Evolutionary conservation across 2,888 invertebrate species (phyloP).

Genomic region (Lathronympha strigana): DNA sequence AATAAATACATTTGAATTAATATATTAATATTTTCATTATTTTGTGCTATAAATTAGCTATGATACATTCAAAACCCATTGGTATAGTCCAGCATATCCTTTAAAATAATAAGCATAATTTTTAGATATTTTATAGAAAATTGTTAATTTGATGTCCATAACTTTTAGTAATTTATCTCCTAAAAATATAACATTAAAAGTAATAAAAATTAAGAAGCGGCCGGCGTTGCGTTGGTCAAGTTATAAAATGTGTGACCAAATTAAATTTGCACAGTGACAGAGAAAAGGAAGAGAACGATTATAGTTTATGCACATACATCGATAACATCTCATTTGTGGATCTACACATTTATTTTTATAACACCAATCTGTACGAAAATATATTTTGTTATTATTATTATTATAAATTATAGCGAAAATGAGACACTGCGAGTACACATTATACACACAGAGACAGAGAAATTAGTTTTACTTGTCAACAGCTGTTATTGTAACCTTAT

Average conservation of each 20-base stretch:
- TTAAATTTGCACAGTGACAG: background rate
- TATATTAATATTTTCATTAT: too few species aligned
- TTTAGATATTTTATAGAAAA: too few species aligned
- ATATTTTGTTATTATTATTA: slow-evolving; percentile 8
- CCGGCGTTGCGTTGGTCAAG: too few species aligned
- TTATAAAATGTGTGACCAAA: too few species aligned
- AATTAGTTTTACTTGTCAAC: background rate
- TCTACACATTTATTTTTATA: slow-evolving; percentile 36
- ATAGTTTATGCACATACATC: slow-evolving; percentile 25
- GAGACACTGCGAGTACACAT: background rate
- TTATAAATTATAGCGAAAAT: slow-evolving; percentile 11
- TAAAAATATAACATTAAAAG: too few species aligned
- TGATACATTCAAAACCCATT: too few species aligned
- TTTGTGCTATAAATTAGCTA: too few species aligned
- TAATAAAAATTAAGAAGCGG: background rate
- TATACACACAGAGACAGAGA: background rate
- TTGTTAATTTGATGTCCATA: too few species aligned
- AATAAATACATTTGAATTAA: too few species aligned
- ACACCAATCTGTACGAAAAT: slow-evolving; percentile 32
- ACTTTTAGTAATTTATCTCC: too few species aligned
- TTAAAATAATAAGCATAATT: too few species aligned
- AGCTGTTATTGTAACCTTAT: background rate
- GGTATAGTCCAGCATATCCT: too few species aligned
- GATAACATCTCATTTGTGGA: slow-evolving; percentile 28
- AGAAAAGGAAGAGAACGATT: slow-evolving; percentile 9